phyloP scores from a whole-genome alignment of 2,113 vertebrate genomes.

The Dasypus novemcinctus region DNA sequence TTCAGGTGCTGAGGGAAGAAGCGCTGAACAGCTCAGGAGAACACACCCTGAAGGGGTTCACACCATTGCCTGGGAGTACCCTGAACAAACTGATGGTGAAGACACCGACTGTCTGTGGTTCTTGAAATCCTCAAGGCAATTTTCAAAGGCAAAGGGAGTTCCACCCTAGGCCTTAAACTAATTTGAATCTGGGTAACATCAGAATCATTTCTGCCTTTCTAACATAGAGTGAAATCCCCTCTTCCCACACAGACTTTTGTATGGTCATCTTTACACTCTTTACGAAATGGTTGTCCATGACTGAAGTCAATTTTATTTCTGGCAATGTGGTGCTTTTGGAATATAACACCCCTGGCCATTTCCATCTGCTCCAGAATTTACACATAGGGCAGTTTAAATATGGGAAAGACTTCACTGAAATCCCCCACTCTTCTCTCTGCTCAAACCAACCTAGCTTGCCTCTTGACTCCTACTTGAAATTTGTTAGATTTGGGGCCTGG shows the following conservation, averaged over 20 bases:
- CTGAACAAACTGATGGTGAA: neutral
- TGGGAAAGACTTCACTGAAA: neutral
- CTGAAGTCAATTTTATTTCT: neutral
- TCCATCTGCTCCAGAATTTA: neutral
- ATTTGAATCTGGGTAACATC: neutral
- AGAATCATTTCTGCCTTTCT: neutral
- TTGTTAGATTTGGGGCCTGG: neutral
- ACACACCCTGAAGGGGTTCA: neutral
- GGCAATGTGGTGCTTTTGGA: neutral
- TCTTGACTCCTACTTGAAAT: neutral
- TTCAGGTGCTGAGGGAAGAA: neutral
- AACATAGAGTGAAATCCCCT: neutral
- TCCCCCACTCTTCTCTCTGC: accelerated
- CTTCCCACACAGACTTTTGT: neutral
- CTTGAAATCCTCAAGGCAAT: neutral
- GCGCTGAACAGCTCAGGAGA: neutral
- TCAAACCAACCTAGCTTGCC: neutral
- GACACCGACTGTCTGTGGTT: neutral
- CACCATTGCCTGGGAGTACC: neutral
- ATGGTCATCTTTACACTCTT: neutral
- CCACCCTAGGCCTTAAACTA: neutral
- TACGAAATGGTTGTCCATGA: neutral
- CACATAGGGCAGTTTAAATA: neutral
- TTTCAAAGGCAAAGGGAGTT: neutral
- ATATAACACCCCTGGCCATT: neutral